phyloP scores from a whole-genome alignment of 2,113 vertebrate species.

The Mugil cephalus region DNA sequence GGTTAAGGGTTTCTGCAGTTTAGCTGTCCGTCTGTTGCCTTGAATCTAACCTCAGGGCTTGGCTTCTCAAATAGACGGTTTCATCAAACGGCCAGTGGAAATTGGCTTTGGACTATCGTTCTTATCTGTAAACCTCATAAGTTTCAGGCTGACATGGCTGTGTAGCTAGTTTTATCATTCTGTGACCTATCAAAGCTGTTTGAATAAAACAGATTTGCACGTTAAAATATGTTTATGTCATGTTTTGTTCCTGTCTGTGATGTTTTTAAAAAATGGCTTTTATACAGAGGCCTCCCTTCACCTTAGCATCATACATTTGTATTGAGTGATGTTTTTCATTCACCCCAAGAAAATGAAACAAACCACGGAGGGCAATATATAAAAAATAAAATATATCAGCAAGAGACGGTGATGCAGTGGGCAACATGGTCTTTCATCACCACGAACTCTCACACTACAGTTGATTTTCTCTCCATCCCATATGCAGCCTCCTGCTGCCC shows the following conservation, averaged over 20 bases:
- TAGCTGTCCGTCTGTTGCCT: slow-evolving; percentile 51
- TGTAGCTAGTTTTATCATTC: slow-evolving; percentile 44
- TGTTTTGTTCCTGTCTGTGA: neutral
- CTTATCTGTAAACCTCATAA: slow-evolving; percentile 24
- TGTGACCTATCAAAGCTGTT: slow-evolving; percentile 15
- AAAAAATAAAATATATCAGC: too few species aligned
- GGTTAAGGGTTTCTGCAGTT: slow-evolving; percentile 31
- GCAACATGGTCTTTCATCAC: too few species aligned
- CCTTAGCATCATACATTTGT: too few species aligned
- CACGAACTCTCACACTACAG: neutral
- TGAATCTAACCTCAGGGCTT: slow-evolving; percentile 48
- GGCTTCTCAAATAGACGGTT: slow-evolving; percentile 45
- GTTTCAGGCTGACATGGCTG: slow-evolving; percentile 17
- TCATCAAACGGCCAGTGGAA: slow-evolving; percentile 54
- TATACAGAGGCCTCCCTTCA: too few species aligned
- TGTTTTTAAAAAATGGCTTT: too few species aligned
- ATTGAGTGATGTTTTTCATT: too few species aligned
- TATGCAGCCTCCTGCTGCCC: too few species aligned
- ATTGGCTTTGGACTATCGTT: slow-evolving; percentile 33
- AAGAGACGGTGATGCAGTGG: too few species aligned
- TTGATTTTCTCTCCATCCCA: too few species aligned
- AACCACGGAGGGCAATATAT: too few species aligned
- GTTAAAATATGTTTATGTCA: neutral
- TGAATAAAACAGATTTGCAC: slow-evolving; percentile 8
- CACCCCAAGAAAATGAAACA: too few species aligned